phyloP scores from a whole-genome alignment of 2,797 vertebrate species.

The Fundulus diaphanus region DNA sequence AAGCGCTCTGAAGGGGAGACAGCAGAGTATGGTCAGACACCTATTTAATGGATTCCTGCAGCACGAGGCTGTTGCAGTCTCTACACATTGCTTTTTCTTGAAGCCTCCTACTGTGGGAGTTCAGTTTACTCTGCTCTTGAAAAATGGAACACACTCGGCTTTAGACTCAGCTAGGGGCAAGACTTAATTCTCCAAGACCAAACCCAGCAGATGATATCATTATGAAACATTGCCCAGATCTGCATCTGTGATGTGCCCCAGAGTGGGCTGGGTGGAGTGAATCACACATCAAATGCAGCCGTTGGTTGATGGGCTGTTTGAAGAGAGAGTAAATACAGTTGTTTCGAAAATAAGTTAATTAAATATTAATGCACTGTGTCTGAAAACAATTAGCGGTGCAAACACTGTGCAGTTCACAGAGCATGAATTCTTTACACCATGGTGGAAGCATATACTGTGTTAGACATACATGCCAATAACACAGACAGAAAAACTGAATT shows the following conservation, averaged over 20 bases:
- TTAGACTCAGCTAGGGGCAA: conserved; percentile 54
- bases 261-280: conserved; percentile 21
- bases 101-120: conserved; percentile 35
- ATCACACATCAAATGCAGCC: conserved; percentile 27
- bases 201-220: conserved; percentile 49
- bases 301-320: background rate
- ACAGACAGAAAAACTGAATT: background rate
- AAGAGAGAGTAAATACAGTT: conserved; percentile 20
- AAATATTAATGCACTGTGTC: background rate
- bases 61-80: conserved; percentile 49
- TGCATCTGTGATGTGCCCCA: conserved; percentile 39
- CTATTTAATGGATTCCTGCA: conserved; percentile 38
- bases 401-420: background rate
- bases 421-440: background rate
- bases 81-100: conserved; percentile 40
- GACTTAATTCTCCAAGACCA: conserved; percentile 47
- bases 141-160: conserved; percentile 58
- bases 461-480: background rate
- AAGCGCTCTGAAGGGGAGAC: background rate
- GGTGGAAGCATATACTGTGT: background rate
- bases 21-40: conserved; percentile 4
- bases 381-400: conserved; percentile 6
- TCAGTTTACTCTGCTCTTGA: conserved; percentile 49
- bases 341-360: conserved; percentile 25
- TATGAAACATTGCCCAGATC: conserved; percentile 46